Evolutionary conservation across 2,113 vertebrate species (phyloP).

Genomic region (Leucopsar rothschildi): DNA sequence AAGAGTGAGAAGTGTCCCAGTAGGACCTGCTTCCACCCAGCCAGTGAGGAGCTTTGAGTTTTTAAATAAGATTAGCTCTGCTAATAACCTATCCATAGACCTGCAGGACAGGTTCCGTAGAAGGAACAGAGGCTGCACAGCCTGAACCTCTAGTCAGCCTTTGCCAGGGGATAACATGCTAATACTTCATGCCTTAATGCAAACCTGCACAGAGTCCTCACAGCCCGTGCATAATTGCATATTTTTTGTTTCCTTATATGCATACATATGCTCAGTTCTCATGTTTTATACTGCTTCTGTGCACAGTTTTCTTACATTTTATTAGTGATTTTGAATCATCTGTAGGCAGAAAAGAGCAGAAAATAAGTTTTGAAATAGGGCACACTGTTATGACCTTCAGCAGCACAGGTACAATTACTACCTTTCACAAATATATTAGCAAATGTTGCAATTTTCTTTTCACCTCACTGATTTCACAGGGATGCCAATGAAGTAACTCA

Average conservation of each 20-base stretch:
- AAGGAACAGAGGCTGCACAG: background rate
- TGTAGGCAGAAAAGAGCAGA: background rate
- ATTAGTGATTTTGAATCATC: background rate
- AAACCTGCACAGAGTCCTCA: background rate
- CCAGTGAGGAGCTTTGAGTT: background rate
- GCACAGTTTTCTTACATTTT: background rate
- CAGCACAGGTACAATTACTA: background rate
- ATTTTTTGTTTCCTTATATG: background rate
- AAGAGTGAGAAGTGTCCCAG: background rate
- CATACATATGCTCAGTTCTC: background rate
- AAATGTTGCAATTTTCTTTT: conserved; percentile 1
- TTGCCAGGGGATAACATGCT: background rate
- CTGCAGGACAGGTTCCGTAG: background rate
- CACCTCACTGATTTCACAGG: background rate
- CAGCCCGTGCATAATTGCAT: background rate
- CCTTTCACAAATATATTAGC: background rate
- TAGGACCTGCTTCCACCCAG: background rate
- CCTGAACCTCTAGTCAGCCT: background rate
- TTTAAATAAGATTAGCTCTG: background rate
- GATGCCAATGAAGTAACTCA: background rate
- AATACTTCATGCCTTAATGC: background rate
- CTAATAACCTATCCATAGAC: background rate
- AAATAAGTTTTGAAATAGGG: background rate
- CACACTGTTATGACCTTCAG: background rate
- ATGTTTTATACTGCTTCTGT: background rate